Percentiles rank a stretch among this genome's conserved stretches.
Evolutionary conservation across 2,797 vertebrate genomes (phyloP).

Genomic region (Dermochelys coriacea): DNA sequence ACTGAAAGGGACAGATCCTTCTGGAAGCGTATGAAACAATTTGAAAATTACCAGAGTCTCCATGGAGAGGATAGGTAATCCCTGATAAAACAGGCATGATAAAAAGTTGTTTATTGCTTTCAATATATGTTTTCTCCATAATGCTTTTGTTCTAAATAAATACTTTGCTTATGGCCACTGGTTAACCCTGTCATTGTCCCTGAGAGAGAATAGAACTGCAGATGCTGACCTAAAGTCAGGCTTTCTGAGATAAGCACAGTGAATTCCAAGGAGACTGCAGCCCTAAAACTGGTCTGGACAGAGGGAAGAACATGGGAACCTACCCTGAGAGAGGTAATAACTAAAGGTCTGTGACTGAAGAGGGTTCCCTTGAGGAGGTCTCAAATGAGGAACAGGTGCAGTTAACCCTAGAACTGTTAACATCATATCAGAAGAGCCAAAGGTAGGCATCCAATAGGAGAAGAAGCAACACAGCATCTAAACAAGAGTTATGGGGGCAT

Average conservation of each 20-base stretch:
- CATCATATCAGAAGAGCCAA: not conserved
- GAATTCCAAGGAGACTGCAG: not conserved
- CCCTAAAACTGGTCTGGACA: not conserved
- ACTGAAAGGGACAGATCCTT: not conserved
- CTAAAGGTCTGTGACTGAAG: too few relatives aligned
- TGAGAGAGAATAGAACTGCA: not conserved
- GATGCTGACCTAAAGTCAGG: not conserved
- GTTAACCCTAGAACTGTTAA: not conserved
- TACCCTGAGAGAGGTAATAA: too few relatives aligned
- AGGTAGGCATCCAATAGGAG: not conserved
- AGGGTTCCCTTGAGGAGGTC: too few relatives aligned
- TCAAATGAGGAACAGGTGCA: not conserved
- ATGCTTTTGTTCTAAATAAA: not conserved
- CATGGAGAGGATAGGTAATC: not conserved
- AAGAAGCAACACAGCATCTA: not conserved
- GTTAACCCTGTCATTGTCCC: not conserved
- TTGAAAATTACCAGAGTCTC: not conserved
- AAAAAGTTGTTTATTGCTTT: not conserved
- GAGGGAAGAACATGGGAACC: not conserved
- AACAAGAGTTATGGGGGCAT: not conserved
- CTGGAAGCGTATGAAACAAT: not conserved
- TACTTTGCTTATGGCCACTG: not conserved
- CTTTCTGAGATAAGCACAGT: not conserved
- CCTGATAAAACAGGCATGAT: not conserved
- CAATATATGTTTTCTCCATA: not conserved